A percentile compares a stretch with the other conserved stretches of the same genome.
Conservation (phyloP, 2,113 vertebrate genomes). For the Dolichallabes microphthalmus region DNA sequence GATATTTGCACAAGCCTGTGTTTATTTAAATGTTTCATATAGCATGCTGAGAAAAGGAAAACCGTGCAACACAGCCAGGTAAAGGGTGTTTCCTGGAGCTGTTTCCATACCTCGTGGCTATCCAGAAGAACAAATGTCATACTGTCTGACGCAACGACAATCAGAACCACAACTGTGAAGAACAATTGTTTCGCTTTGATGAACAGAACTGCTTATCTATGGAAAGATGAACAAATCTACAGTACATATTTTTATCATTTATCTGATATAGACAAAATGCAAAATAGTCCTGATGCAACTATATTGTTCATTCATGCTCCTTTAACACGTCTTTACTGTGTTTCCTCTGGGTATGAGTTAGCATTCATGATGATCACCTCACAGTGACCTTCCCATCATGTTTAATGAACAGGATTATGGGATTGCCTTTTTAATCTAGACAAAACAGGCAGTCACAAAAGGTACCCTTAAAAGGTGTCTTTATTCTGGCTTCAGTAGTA, state of each 20-base stretch:
- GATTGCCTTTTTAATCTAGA: not conserved
- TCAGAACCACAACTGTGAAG: not conserved
- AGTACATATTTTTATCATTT: not conserved
- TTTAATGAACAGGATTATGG: not conserved
- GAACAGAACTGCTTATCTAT: constrained; percentile 7
- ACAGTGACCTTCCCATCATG: not conserved
- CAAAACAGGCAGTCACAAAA: not conserved
- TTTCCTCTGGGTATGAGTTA: not conserved
- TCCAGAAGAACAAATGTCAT: constrained; percentile 11
- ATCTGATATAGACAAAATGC: constrained; percentile 10
- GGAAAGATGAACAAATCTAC: not conserved
- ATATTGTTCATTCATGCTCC: not conserved
- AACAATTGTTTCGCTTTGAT: not conserved
- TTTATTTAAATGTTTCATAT: constrained; percentile 14
- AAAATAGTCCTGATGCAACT: not conserved
- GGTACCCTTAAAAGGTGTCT: not conserved
- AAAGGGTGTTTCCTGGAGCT: constrained; percentile 28
- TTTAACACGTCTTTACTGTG: not conserved
- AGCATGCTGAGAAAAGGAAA: constrained; percentile 12
- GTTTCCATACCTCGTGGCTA: constrained; percentile 11
- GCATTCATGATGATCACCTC: not conserved
- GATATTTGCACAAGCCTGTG: not conserved
- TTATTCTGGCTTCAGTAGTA: not conserved
- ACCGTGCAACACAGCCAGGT: not conserved
- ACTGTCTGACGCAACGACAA: not conserved